Base-by-base conservation (phyloP, 2,797 vertebrate species). In the Enteromius thamalakanensis region DNA sequence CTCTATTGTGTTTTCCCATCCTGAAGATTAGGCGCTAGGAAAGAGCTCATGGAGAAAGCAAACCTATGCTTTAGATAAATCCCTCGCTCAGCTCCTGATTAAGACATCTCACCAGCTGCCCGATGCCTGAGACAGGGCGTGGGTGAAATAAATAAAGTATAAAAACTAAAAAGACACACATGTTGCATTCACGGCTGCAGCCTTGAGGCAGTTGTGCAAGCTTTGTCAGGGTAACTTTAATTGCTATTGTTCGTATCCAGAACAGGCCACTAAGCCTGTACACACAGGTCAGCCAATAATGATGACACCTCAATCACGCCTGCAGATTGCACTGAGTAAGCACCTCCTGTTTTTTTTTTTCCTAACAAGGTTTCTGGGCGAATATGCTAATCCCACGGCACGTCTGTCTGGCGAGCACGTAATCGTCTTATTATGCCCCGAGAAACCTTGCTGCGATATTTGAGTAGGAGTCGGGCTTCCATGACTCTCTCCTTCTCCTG, bases 371-470 rank as follows among this genome's bases (percentile, higher is more conserved):
- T 93, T 93, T 92, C 89, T 17, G 90, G 88, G 80, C 78, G 90
- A 95, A 94, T 95, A 94, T 95, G 95, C 92, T 95, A 95, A 96
- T 95, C 94, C 93, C 88, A 91, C 90, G 90, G 93, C 81, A 91
- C 91, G 89, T 94, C 91, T 91, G 92, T 93, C 91, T 90, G 89
- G 86, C 79, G 90, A 92, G 84, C 90, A 89, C 91, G 91, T 95
- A 94, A 95, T 93, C 91, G 90, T 90, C 92, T 95, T 95, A 95
- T 94, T 93, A 91, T 92, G 91, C 89, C 89, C 90, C 84, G 92
- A 92, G 94, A 95, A 95, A 95, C 92, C 92, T 92, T 93, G 92
- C 93, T 93, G 91, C 91, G 90, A 92, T 93, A 94, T 94, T 89
- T 90, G 93, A 94, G 84, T 83, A 90, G 89, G 91, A 93, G 68